Conservation (phyloP, 2,888 invertebrate genomes). For the Apodemia hepburni region DNA sequence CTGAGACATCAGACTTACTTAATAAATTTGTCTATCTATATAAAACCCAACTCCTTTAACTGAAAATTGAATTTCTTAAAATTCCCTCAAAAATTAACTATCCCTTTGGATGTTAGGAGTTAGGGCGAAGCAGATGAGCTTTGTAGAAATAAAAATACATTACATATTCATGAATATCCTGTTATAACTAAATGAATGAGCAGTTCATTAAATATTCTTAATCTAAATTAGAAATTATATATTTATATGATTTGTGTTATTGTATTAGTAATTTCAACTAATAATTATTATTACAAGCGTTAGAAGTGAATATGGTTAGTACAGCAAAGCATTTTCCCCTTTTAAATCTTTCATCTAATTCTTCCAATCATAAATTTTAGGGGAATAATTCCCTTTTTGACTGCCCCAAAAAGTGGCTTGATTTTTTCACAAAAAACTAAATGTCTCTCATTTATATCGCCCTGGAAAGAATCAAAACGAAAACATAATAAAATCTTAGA, state of each 20-base stretch:
- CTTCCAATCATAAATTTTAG: constrained; percentile 21
- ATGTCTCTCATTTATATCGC: constrained; percentile 57
- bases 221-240: constrained; percentile 31
- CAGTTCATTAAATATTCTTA: constrained; percentile 25
- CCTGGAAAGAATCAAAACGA: constrained; percentile 59
- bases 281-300: constrained; percentile 13
- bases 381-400: not conserved
- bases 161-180: constrained; percentile 28
- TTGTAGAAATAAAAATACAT: constrained; percentile 34
- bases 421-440: constrained; percentile 13
- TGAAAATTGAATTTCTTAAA: not conserved
- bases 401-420: constrained; percentile 9
- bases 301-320: constrained; percentile 31
- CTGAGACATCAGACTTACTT: too few relatives aligned
- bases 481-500: not conserved
- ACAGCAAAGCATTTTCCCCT: constrained; percentile 29
- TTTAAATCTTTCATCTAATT: constrained; percentile 20
- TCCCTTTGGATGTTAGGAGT: constrained; percentile 58
- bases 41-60: not conserved
- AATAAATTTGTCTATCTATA: not conserved
- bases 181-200: constrained; percentile 21
- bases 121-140: constrained; percentile 78
- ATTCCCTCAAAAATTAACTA: not conserved
- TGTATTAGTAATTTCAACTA: constrained; percentile 6
- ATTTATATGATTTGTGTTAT: constrained; percentile 19